Conservation (phyloP, 2,113 vertebrate species). For the Peromyscus maniculatus region DNA sequence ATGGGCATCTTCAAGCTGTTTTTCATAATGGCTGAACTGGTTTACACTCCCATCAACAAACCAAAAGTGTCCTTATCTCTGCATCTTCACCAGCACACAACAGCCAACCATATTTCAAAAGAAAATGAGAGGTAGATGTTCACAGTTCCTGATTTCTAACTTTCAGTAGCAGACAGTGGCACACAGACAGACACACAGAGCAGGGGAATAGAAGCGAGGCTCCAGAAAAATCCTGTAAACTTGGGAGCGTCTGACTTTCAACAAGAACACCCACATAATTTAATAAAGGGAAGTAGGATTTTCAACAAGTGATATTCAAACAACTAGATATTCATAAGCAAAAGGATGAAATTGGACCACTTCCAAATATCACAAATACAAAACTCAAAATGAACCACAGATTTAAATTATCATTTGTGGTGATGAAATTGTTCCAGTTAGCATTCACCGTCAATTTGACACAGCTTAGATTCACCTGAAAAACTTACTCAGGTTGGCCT, state of each 20-base stretch:
- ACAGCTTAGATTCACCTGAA: too few relatives aligned
- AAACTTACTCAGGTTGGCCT: neutral
- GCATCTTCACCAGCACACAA: neutral
- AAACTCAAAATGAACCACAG: neutral
- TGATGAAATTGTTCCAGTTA: neutral
- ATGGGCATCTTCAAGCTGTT: neutral
- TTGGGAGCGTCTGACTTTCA: neutral
- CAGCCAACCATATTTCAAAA: neutral
- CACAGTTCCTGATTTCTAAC: constrained; percentile 20
- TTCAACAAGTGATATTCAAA: neutral
- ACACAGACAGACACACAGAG: neutral
- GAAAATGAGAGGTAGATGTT: neutral
- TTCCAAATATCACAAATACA: neutral
- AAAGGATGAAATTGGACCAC: neutral
- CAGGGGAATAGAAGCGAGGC: neutral
- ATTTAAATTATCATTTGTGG: neutral
- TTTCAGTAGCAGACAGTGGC: neutral
- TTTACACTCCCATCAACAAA: neutral
- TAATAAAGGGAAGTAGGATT: neutral
- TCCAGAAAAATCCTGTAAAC: neutral
- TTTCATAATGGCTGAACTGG: neutral
- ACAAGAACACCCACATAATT: neutral
- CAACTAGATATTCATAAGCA: neutral
- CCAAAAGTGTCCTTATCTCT: neutral
- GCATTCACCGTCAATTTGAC: neutral